These are phyloP conservation scores for Ceyx erithaca DNA, from an alignment of 2,797 vertebrate genomes.

Conservation along the genomic window DNA sequence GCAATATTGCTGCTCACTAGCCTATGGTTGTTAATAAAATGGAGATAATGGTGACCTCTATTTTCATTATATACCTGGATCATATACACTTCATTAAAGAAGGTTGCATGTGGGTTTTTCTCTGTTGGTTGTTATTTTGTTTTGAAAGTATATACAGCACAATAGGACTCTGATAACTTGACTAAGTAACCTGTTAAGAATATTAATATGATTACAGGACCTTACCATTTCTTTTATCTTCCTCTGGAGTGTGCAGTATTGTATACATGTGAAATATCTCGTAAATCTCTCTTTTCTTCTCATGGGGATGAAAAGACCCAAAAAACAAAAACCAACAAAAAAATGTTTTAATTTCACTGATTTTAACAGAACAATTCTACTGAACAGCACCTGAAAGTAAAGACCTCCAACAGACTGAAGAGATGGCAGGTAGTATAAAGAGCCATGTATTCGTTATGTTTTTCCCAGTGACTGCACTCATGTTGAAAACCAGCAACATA, in stretches of 20 bases:
- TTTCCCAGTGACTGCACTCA: neutral
- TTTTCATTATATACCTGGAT: neutral
- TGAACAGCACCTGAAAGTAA: neutral
- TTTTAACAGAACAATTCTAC: neutral
- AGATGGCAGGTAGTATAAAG: neutral
- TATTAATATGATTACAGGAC: neutral
- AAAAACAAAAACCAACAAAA: no score
- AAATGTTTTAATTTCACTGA: neutral
- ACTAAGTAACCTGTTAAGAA: neutral
- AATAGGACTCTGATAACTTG: neutral
- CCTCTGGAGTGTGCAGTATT: neutral
- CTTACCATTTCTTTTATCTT: neutral
- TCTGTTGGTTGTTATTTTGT: rapidly evolving
- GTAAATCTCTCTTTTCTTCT: neutral
- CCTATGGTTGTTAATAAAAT: rapidly evolving
- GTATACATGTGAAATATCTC: neutral
- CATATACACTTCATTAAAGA: neutral
- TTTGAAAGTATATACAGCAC: neutral
- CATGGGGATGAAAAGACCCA: rapidly evolving
- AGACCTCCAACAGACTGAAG: neutral
- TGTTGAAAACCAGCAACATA: neutral
- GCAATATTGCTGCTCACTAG: neutral
- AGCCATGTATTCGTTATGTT: neutral
- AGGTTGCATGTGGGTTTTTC: rapidly evolving
- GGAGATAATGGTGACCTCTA: neutral